Conservation (phyloP, 2,113 vertebrate species). For the Pithys albifrons region DNA sequence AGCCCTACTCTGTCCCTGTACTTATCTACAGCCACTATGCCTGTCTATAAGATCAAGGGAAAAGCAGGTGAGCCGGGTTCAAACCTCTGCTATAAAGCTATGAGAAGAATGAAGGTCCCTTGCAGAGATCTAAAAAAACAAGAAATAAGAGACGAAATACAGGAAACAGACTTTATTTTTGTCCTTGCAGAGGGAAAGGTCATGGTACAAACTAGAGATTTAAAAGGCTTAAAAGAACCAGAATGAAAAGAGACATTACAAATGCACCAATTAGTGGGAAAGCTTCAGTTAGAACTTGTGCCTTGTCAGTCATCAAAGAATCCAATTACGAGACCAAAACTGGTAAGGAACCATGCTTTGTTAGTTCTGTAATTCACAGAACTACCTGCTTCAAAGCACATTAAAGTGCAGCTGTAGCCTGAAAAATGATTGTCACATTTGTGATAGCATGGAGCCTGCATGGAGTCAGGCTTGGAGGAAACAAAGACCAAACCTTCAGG, state of each 20-base stretch:
- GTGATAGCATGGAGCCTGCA: background rate
- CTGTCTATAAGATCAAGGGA: background rate
- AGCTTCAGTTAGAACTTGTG: background rate
- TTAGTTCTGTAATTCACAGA: background rate
- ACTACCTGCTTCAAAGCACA: constrained; percentile 3
- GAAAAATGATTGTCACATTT: background rate
- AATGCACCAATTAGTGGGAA: background rate
- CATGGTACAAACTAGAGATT: background rate
- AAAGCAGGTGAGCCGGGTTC: background rate
- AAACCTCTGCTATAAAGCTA: background rate
- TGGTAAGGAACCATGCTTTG: background rate
- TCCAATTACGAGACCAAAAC: background rate
- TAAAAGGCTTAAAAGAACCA: background rate
- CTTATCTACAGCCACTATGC: background rate
- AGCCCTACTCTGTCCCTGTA: background rate
- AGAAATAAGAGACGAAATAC: background rate
- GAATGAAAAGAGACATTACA: background rate
- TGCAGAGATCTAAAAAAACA: background rate
- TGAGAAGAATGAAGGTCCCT: background rate
- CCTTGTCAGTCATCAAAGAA: background rate
- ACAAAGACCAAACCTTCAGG: background rate
- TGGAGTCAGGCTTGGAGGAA: background rate
- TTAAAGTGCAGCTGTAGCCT: background rate
- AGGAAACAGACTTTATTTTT: background rate
- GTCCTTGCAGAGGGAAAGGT: constrained; percentile 13